Evolutionary conservation across 2,797 vertebrate genomes (phyloP).

Genomic region (Synaphobranchus kaupii): DNA sequence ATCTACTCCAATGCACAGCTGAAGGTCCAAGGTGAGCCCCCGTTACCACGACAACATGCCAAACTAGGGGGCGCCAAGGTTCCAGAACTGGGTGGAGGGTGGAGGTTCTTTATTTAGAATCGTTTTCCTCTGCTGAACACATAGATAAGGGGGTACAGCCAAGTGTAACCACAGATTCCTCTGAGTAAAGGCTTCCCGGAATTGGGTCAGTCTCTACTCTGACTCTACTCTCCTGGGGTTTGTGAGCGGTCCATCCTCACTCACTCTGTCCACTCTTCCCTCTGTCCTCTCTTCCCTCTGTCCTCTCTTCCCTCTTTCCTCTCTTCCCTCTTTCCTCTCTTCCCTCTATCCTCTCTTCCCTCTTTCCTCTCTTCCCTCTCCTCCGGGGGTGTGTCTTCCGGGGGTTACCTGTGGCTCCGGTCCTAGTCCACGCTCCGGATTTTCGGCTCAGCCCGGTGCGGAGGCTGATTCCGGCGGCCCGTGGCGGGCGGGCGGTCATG

Average conservation of each 20-base stretch:
- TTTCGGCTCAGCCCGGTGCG: conserved; percentile 87
- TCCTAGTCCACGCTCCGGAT: conserved; percentile 89
- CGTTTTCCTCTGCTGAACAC: neutral
- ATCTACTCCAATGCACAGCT: conserved; percentile 92
- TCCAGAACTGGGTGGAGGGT: neutral
- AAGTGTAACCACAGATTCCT: neutral
- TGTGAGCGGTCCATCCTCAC: neutral
- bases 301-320: neutral
- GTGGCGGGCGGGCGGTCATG: conserved; percentile 87
- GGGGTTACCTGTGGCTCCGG: neutral
- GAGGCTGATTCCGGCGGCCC: conserved; percentile 88
- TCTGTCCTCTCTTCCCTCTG: neutral
- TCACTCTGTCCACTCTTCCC: neutral
- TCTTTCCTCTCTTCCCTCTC: neutral
- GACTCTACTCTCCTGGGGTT: neutral
- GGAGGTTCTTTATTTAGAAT: neutral
- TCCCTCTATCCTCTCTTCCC: neutral
- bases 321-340: neutral
- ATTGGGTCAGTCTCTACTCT: neutral
- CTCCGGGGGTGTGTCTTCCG: neutral
- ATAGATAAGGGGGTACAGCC: too few species aligned
- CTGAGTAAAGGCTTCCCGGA: neutral
- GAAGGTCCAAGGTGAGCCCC: conserved; percentile 85
- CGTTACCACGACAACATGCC: neutral
- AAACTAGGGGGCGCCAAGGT: neutral